phyloP scores from a whole-genome alignment of 2,113 vertebrate species.

The Puma concolor region DNA sequence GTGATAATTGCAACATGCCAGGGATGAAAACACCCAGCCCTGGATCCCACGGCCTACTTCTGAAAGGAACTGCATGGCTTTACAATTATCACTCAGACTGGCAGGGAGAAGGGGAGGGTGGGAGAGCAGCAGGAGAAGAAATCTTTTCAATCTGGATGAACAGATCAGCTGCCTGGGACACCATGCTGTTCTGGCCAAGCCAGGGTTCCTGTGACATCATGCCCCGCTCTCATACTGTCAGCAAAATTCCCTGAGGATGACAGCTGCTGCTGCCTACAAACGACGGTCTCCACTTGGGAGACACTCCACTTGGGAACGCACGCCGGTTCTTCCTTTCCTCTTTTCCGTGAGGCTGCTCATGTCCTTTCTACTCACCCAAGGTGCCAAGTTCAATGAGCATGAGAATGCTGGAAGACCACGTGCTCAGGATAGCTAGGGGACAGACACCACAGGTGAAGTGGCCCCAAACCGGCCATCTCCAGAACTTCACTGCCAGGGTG shows the following conservation, averaged over 20 bases:
- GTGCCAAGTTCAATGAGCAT: not conserved
- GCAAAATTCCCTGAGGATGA: constrained; percentile 70
- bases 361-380: not conserved
- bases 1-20: constrained; percentile 76
- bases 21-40: constrained; percentile 35
- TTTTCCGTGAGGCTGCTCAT: not conserved
- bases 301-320: not conserved
- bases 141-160: constrained; percentile 74
- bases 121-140: constrained; percentile 64
- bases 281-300: not conserved
- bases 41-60: constrained; percentile 56
- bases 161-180: constrained; percentile 72
- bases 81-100: constrained; percentile 61
- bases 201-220: constrained; percentile 76
- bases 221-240: constrained; percentile 66
- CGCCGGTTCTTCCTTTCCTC: not conserved
- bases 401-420: not conserved
- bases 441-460: not conserved
- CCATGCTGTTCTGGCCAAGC: constrained; percentile 66
- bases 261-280: constrained; percentile 47
- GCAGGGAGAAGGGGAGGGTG: constrained; percentile 51
- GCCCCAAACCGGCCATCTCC: not conserved
- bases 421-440: not conserved
- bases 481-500: not conserved
- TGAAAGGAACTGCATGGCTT: constrained; percentile 68